Conservation (phyloP, 1,140 invertebrate genomes). For the Lordiphosa collinella region DNA sequence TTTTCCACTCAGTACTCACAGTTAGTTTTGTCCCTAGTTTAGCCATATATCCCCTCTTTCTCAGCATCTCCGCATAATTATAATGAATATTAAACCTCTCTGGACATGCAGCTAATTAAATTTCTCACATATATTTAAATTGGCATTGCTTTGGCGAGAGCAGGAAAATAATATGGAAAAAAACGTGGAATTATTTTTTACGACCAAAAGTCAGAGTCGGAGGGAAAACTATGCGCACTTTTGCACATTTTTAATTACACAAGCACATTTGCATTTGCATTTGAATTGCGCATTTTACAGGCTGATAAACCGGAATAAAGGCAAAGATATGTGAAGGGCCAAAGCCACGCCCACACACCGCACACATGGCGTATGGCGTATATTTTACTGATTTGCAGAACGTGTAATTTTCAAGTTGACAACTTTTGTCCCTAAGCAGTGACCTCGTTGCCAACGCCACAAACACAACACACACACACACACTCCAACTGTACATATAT, state of each 20-base stretch:
- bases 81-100: too few relatives aligned
- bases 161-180: too few relatives aligned
- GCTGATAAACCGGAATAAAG: constrained; percentile 70
- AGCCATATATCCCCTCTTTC: too few relatives aligned
- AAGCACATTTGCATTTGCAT: constrained; percentile 64
- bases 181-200: neutral
- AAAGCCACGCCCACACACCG: constrained; percentile 42
- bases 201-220: neutral
- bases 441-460: constrained; percentile 55
- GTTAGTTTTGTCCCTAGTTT: too few relatives aligned
- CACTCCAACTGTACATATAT: neutral
- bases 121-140: too few relatives aligned
- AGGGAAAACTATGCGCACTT: constrained; percentile 29
- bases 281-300: constrained; percentile 76
- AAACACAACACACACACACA: constrained; percentile 17
- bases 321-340: constrained; percentile 35
- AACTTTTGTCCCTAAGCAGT: constrained; percentile 71
- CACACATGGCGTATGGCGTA: neutral
- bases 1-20: too few relatives aligned
- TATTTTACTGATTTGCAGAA: constrained; percentile 53
- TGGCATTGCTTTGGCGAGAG: too few relatives aligned
- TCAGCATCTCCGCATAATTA: too few relatives aligned
- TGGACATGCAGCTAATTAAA: too few relatives aligned
- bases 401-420: constrained; percentile 77
- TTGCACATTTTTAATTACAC: constrained; percentile 74